phyloP scores from a whole-genome alignment of 2,113 vertebrate species.

The Aramus guarauna region DNA sequence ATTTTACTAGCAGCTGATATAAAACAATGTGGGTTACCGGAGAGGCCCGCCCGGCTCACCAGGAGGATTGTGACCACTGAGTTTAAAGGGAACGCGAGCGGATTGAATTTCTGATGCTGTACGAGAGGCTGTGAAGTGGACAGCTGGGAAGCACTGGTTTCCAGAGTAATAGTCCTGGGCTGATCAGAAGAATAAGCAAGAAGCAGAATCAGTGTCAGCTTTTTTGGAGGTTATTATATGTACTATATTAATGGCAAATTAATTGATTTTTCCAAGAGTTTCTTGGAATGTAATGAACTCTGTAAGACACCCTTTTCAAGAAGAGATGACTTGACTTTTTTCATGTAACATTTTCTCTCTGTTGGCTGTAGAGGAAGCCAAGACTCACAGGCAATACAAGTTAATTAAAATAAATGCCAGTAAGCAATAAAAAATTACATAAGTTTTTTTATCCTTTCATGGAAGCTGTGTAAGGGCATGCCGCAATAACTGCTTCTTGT shows the following conservation, averaged over 20 bases:
- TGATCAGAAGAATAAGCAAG: background rate
- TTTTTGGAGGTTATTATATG: background rate
- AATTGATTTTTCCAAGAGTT: background rate
- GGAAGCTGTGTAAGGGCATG: background rate
- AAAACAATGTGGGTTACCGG: background rate
- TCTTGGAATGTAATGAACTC: background rate
- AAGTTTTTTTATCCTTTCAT: background rate
- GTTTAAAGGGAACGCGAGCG: background rate
- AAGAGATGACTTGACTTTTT: background rate
- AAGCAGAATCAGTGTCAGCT: background rate
- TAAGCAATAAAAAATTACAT: background rate
- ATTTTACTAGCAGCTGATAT: background rate
- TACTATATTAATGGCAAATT: background rate
- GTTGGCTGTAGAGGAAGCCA: background rate
- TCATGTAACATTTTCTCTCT: background rate
- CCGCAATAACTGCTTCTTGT: background rate
- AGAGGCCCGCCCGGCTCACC: background rate
- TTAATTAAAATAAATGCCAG: background rate
- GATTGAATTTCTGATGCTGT: background rate
- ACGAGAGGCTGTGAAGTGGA: background rate
- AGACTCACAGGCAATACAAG: background rate
- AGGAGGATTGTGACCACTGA: background rate
- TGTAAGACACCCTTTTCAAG: background rate
- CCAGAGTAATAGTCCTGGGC: too few relatives aligned
- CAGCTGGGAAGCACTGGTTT: background rate